Conservation (phyloP, 2,888 invertebrate species). For the Gisinianus flammeolus region DNA sequence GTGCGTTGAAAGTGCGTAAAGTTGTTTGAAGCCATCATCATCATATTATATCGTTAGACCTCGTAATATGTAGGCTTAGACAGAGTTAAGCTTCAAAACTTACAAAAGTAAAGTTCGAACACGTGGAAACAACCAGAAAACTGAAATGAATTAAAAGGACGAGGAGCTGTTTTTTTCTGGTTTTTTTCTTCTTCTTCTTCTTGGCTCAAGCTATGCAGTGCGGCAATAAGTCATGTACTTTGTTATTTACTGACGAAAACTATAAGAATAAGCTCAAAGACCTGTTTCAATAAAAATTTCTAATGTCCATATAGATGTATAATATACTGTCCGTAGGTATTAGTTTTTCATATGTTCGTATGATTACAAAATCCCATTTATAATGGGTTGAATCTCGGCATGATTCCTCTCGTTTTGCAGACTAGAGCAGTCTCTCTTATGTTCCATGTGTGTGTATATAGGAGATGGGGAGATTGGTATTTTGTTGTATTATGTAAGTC, state of each 20-base stretch:
- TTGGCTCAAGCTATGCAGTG: neutral
- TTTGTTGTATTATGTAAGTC: no score
- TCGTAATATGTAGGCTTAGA: neutral
- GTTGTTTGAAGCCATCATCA: no score
- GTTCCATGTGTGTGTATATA: neutral
- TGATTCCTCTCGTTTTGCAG: conserved; percentile 3
- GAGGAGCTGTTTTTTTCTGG: no score
- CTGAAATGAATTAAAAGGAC: neutral
- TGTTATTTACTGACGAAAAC: neutral
- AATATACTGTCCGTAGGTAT: no score
- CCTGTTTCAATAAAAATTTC: conserved; percentile 12
- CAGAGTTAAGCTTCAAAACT: neutral
- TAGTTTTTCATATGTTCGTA: no score
- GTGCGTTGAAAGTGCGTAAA: no score
- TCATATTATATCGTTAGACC: neutral
- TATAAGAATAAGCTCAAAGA: neutral
- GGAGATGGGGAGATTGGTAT: no score
- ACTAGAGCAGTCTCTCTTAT: no score
- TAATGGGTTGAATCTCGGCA: conserved; percentile 7
- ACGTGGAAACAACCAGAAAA: neutral
- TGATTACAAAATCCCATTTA: no score
- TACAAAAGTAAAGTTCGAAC: neutral
- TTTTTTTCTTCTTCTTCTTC: no score
- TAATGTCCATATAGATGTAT: neutral
- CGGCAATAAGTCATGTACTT: neutral